phyloP scores from a whole-genome alignment of 2,888 invertebrate species.

The Pachycephus smyrnensis region DNA sequence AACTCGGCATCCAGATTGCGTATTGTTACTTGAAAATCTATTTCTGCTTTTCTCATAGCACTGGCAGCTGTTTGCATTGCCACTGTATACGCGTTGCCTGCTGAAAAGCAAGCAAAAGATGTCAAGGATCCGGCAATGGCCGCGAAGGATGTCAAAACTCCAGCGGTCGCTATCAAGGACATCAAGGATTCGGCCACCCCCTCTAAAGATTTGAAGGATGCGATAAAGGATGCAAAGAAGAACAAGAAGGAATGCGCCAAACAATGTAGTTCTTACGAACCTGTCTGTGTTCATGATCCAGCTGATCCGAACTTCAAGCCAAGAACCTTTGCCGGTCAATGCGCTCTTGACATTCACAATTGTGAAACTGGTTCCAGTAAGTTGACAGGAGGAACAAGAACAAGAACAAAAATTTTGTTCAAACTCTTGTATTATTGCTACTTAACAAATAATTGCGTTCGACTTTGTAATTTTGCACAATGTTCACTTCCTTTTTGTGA shows the following conservation, averaged over 20 bases:
- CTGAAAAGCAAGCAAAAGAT: neutral
- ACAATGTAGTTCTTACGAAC: constrained; percentile 67
- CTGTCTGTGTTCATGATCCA: constrained; percentile 75
- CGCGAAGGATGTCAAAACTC: constrained; percentile 44
- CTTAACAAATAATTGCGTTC: neutral
- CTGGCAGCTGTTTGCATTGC: constrained; percentile 30
- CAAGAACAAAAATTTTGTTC: neutral
- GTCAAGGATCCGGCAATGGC: constrained; percentile 29
- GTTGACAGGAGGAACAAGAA: constrained; percentile 42
- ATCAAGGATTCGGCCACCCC: constrained; percentile 45
- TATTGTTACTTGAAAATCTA: neutral
- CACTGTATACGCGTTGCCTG: constrained; percentile 23
- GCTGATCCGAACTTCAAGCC: constrained; percentile 67
- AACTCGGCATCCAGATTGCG: neutral
- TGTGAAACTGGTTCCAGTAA: constrained; percentile 76
- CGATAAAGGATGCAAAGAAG: constrained; percentile 71
- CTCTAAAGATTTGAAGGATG: constrained; percentile 57
- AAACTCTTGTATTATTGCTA: neutral
- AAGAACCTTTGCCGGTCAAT: constrained; percentile 74
- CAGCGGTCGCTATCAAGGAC: constrained; percentile 21
- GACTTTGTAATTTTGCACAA: neutral
- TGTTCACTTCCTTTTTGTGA: neutral
- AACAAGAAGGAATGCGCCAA: constrained; percentile 72
- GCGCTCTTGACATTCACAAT: constrained; percentile 75
- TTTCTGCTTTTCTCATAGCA: neutral